phyloP scores from a whole-genome alignment of 2,888 invertebrate species.

The Cheilosia pagana region DNA sequence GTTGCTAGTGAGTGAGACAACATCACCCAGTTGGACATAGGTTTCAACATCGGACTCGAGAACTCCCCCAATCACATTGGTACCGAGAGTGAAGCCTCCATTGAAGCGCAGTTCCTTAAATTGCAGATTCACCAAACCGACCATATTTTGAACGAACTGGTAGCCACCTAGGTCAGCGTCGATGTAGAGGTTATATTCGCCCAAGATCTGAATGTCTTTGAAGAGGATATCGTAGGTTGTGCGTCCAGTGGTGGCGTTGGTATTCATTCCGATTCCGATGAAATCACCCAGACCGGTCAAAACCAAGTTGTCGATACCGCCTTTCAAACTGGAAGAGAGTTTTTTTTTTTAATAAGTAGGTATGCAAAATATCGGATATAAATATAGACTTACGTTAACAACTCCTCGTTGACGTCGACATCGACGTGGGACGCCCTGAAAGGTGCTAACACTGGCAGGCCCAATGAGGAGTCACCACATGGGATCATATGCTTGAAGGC shows the following conservation, averaged over 20 bases:
- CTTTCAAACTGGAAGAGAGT: conserved; percentile 57
- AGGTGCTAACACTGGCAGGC: conserved; percentile 77
- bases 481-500: conserved; percentile 77
- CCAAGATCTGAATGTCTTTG: conserved; percentile 76
- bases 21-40: conserved; percentile 76
- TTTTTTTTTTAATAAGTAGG: not conserved
- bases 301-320: conserved; percentile 77
- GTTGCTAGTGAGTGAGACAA: conserved; percentile 77
- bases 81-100: conserved; percentile 18
- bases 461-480: conserved; percentile 77
- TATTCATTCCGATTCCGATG: conserved; percentile 73
- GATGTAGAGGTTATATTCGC: conserved; percentile 60
- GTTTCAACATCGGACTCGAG: conserved; percentile 75
- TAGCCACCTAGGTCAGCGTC: conserved; percentile 43
- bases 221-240: conserved; percentile 76
- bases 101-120: conserved; percentile 21
- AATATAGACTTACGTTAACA: conserved; percentile 26
- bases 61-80: conserved; percentile 66
- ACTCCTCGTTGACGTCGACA: conserved; percentile 22
- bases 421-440: conserved; percentile 22
- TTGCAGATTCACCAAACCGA: conserved; percentile 34
- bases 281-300: conserved; percentile 77
- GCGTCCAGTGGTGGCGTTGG: conserved; percentile 67
- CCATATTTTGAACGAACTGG: conserved; percentile 21
- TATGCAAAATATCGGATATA: not conserved